Evolutionary conservation across 2,888 invertebrate species (phyloP).

Genomic region (Rhamnusium bicolor): DNA sequence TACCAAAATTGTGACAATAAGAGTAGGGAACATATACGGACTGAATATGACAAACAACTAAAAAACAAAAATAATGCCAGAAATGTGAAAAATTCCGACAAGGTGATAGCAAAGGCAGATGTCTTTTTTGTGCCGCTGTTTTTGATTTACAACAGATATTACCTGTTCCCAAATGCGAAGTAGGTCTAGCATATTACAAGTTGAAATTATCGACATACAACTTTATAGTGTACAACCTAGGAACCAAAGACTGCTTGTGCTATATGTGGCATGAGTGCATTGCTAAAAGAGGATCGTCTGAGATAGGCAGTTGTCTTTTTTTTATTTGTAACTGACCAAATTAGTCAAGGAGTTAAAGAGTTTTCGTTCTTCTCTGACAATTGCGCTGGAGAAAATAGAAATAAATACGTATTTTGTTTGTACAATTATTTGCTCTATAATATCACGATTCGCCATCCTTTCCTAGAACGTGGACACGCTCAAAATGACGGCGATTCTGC

Average conservation of each 20-base stretch:
- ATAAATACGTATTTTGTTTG: slow-evolving; percentile 34
- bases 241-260: not conserved
- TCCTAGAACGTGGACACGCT: slow-evolving; percentile 37
- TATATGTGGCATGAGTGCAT: slow-evolving; percentile 16
- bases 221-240: slow-evolving; percentile 11
- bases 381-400: slow-evolving; percentile 40
- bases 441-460: slow-evolving; percentile 37
- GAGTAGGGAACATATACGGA: slow-evolving; percentile 31
- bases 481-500: slow-evolving; percentile 37
- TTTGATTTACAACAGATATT: slow-evolving; percentile 37
- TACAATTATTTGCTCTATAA: slow-evolving; percentile 35
- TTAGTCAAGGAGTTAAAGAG: slow-evolving; percentile 15
- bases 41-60: slow-evolving; percentile 48
- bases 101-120: slow-evolving; percentile 12
- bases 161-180: slow-evolving; percentile 37
- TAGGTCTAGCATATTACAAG: slow-evolving; percentile 41
- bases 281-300: slow-evolving; percentile 2
- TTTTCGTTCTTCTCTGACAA: slow-evolving; percentile 40
- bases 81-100: slow-evolving; percentile 47
- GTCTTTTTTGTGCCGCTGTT: slow-evolving; percentile 31
- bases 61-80: slow-evolving; percentile 52
- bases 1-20: not conserved
- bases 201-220: slow-evolving; percentile 24
- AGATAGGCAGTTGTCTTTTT: slow-evolving; percentile 23
- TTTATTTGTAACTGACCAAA: not conserved